phyloP scores from a whole-genome alignment of 2,797 vertebrate genomes.

The Denticeps clupeoides region DNA sequence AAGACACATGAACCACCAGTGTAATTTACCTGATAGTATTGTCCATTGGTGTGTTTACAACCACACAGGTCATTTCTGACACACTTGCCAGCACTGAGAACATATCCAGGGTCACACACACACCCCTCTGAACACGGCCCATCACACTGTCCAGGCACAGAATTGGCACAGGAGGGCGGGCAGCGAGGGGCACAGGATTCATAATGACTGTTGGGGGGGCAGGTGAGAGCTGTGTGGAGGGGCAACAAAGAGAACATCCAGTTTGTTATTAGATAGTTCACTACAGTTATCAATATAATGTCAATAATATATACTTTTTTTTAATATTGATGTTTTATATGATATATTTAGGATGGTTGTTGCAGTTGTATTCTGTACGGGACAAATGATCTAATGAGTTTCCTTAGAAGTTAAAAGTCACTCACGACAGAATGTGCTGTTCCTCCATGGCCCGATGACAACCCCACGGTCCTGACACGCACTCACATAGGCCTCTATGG shows the following conservation, averaged over 20 bases:
- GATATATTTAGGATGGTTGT: too few relatives aligned
- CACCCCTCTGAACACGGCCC: slow-evolving; percentile 54
- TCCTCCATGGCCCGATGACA: slow-evolving; percentile 55
- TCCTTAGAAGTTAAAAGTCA: too few relatives aligned
- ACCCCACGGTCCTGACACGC: slow-evolving; percentile 61
- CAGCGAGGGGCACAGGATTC: slow-evolving; percentile 52
- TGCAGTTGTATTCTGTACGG: too few relatives aligned
- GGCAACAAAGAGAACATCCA: too few relatives aligned
- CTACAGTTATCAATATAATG: too few relatives aligned
- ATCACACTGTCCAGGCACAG: slow-evolving; percentile 29
- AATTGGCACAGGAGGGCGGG: slow-evolving; percentile 49
- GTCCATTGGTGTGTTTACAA: slow-evolving; percentile 41
- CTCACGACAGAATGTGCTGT: slow-evolving; percentile 55
- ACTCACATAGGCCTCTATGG: slow-evolving; percentile 57
- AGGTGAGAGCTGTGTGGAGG: slow-evolving; percentile 40
- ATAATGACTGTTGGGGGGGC: slow-evolving; percentile 58
- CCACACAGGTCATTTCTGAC: slow-evolving; percentile 45
- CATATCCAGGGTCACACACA: slow-evolving; percentile 52
- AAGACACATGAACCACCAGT: too few relatives aligned
- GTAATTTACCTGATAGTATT: slow-evolving; percentile 52
- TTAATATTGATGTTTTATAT: too few relatives aligned
- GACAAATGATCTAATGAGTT: too few relatives aligned
- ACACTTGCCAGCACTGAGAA: slow-evolving; percentile 55
- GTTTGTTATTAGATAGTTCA: too few relatives aligned
- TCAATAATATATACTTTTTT: too few relatives aligned